phyloP scores from a whole-genome alignment of 2,113 vertebrate species.

The Pterocles orientalis region DNA sequence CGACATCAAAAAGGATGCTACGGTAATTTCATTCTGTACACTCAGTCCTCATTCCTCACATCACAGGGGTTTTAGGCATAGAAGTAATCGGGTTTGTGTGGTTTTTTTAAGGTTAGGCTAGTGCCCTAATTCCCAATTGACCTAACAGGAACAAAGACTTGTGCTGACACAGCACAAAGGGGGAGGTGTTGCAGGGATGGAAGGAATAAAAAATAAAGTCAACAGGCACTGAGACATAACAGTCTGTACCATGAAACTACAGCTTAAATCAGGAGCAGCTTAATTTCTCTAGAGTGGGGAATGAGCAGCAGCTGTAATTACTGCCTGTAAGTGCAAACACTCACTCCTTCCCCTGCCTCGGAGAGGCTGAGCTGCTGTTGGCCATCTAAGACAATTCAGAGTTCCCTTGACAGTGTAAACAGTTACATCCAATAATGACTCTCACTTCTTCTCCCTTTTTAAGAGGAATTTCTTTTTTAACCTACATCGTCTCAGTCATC shows the following conservation, averaged over 20 bases:
- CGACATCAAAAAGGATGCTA: neutral
- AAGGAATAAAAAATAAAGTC: constrained; percentile 6
- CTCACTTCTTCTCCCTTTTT: neutral
- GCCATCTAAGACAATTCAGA: constrained; percentile 48
- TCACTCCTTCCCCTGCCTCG: neutral
- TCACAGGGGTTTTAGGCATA: neutral
- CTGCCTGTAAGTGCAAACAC: constrained; percentile 22
- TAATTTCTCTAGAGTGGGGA: constrained; percentile 61
- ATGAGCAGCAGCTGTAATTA: constrained; percentile 58
- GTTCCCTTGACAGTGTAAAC: constrained; percentile 19
- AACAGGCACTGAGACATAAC: neutral
- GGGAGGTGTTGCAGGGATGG: neutral
- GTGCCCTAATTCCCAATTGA: neutral
- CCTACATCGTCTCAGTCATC: neutral
- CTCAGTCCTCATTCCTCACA: neutral
- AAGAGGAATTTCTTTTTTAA: neutral
- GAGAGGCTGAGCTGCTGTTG: constrained; percentile 4
- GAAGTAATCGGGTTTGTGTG: neutral
- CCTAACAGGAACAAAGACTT: constrained; percentile 9
- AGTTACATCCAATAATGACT: neutral
- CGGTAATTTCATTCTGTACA: neutral
- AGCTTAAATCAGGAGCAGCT: constrained; percentile 25
- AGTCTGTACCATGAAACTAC: neutral
- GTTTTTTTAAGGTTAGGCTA: neutral
- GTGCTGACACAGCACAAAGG: neutral